Evolutionary conservation across 35 echinoderm and acorn worm species (phyloP).

Genomic region (Apostichopus californicus): DNA sequence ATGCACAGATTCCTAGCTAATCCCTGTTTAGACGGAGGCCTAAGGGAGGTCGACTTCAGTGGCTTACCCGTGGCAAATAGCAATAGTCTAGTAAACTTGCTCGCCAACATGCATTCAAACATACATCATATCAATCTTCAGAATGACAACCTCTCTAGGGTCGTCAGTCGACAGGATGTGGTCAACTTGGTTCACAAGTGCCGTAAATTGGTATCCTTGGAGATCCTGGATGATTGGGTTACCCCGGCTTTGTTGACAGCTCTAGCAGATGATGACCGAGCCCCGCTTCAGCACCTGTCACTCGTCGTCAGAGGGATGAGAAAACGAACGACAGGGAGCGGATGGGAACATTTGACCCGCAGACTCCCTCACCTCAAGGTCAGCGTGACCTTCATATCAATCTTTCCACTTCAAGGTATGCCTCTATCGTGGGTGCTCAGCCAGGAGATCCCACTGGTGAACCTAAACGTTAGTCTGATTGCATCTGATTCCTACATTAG

Average conservation of each 20-base stretch:
- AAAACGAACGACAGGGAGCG: conserved; percentile 63
- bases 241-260: conserved; percentile 75
- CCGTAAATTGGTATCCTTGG: conserved; percentile 62
- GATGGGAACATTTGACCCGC: conserved; percentile 71
- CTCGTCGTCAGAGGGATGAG: conserved; percentile 83
- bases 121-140: conserved; percentile 82
- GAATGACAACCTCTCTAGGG: conserved; percentile 79
- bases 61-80: conserved; percentile 67
- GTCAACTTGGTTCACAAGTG: conserved; percentile 79
- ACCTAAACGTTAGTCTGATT: conserved; percentile 68
- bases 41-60: conserved; percentile 76
- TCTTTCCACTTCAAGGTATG: conserved; percentile 83
- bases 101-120: conserved; percentile 82
- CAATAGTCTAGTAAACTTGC: conserved; percentile 65
- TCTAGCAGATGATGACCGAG: conserved; percentile 58
- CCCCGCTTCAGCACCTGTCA: conserved; percentile 71
- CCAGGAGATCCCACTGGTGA: conserved; percentile 76
- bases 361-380: conserved; percentile 73
- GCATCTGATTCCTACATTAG: conserved; percentile 68
- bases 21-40: conserved; percentile 52
- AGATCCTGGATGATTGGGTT: conserved; percentile 74
- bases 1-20: conserved; percentile 62
- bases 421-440: conserved; percentile 68
- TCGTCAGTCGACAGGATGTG: conserved; percentile 63
- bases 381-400: conserved; percentile 83